A percentile compares a stretch with the other conserved stretches of the same genome.
phyloP scores from a whole-genome alignment of 2,113 vertebrate species.

The Grantiella picta region DNA sequence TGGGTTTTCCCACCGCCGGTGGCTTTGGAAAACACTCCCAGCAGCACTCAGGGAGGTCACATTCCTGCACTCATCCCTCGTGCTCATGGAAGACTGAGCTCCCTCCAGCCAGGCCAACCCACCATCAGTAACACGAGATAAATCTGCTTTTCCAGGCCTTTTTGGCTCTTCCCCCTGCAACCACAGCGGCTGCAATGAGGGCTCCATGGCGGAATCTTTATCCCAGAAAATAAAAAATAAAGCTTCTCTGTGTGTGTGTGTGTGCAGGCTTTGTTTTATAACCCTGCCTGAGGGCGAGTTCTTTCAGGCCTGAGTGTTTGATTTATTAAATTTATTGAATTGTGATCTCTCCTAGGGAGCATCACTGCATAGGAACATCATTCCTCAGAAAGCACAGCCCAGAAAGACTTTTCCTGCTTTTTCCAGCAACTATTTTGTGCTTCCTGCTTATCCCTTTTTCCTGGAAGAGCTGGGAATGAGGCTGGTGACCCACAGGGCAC shows the following conservation, averaged over 20 bases:
- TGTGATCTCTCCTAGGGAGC: not conserved
- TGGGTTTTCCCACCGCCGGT: not conserved
- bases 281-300: not conserved
- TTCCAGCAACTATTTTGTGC: accelerated
- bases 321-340: not conserved
- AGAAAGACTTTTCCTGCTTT: not conserved
- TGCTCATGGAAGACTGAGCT: not conserved
- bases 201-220: not conserved
- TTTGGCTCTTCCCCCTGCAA: not conserved
- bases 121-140: not conserved
- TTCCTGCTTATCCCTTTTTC: not conserved
- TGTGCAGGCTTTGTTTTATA: not conserved
- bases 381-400: not conserved
- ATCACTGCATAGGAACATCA: not conserved
- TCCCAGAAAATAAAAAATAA: not conserved
- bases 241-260: not conserved
- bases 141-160: not conserved
- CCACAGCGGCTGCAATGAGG: not conserved
- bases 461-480: not conserved
- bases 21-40: not conserved
- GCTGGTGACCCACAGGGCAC: not conserved
- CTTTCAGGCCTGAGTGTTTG: not conserved
- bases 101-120: not conserved
- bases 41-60: not conserved
- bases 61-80: not conserved